Evolutionary conservation across 2,113 vertebrate genomes (phyloP), one percentile per base, ranked within the genome.

Genomic region (Indicator maculatus): DNA sequence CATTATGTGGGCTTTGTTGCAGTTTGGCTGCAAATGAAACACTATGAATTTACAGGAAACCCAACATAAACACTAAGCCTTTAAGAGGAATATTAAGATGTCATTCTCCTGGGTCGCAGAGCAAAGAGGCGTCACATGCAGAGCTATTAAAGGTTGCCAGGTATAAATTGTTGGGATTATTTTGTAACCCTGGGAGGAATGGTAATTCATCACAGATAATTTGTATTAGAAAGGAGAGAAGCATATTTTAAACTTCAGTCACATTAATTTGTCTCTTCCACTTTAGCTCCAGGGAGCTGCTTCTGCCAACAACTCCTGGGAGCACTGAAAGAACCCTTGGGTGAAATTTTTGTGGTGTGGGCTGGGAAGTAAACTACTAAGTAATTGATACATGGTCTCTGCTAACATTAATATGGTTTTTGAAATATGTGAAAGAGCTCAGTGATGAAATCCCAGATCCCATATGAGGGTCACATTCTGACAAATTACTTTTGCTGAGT

Each of bases 11-110:
- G 39, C 21, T 92, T 69, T 87, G 56, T 85, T 91, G 72, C 84
- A 92, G 91, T 80, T 90, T 80, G 79, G 78, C 75, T 92, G 74
- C 31, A 82, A 69, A 90, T 78, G 71, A 73, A 93, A 90, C 69
- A 23, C 53, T 58, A 5, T 19, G 67, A 80, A 87, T 94, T 93
- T 92, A 92, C 75, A 93, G 75, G 67, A 89, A 89, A 87, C 58
- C 38, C 44, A 75, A 80, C 64, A 87, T 23, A 85, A 93, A 81
- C 82, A 70, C 55, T 5, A 60, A 69, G 28, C 71, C 33, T 90
- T 90, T 67, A 83, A 76, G 47, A 80, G 31, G 85, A 88, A 45
- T 87, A 92, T 89, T 83, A 78, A 77, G 50, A 61, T 80, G 38
- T 31, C 39, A 4, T 75, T 84, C 91, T 80, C 73, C 55, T 69